Evolutionary conservation across 2,797 vertebrate species (phyloP), one percentile per base, ranked within the genome.

Genomic region (Tenualosa thibaudeaui): DNA sequence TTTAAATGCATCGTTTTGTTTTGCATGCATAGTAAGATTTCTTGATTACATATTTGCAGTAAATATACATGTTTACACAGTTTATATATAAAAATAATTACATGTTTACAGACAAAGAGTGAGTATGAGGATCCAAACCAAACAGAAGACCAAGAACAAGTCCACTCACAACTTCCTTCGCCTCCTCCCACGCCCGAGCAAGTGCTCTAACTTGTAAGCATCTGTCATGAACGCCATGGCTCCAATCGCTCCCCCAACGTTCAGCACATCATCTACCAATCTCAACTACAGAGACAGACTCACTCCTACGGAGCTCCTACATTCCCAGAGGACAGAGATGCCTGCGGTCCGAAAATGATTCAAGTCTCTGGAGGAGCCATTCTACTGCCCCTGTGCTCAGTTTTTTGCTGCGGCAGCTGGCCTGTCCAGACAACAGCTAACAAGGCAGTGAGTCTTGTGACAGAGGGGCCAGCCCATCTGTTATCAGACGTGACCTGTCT

Each of bases 161-260:
- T 56, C 82, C 82, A 92, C 92, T 92, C 86, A 92, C 90, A 54
- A 83, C 86, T 78, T 87, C 49, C 85, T 88, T 51, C 22, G 86
- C 49, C 85, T 88, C 49, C 26, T 87, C 51, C 85, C 88, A 51
- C 31, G 8, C 12, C 31, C 81, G 84, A 95, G 89, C 88, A 95
- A 89, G 86, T 90, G 93, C 84, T 91, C 89, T 89, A 94, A 60
- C 84, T 90, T 90, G 86, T 91, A 87, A 58, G 90, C 89, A 81
- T 93, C 91, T 43, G 89, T 89, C 85, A 95, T 86, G 90, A 94
- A 95, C 6, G 93, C 93, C 93, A 94, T 92, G 75, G 37, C 49
- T 51, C 19, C 37, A 49, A 90, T 26, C 37, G 37, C 43, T 26
- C 8, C 75, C 71, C 26, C 40, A 9, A 22, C 8, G 22, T 53